Evolutionary conservation across 1,140 invertebrate genomes (phyloP), one percentile per base, ranked within the genome.

Genomic region (Drosophila sp.): DNA sequence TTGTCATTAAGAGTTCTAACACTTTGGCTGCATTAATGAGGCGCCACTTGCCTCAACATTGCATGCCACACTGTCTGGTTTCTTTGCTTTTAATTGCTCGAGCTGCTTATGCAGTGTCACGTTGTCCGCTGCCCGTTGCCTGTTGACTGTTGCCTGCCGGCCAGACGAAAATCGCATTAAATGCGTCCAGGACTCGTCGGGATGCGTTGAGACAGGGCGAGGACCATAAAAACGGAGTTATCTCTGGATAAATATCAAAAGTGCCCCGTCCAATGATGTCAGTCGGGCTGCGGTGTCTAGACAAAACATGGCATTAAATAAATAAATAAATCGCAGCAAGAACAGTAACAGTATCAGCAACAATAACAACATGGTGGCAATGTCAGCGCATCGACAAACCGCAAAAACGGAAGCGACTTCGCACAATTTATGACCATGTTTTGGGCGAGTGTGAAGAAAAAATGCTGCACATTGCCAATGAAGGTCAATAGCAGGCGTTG

Each of bases 241-340:
- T 83, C 80, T 76, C 79, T 72, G 57, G 67, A 65, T 76, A 83
- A 78, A 83, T 87, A 87, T 89, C 83, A 65, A 40, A 63, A 58
- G 67, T 38, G 34, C 8, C 50, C 14, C 43, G 13, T 38, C 54
- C 53, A 36, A 16, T 34, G 59, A 27, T 72, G 71, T 70, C 81
- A 80, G 76, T 80, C 73, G 70, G 72, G 7, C 61, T 16, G 72
- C 32, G 41, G 48, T 36, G 82, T 87, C 83, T 87, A 87, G 82
- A 87, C 82, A 87, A 89, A 87, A 89, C 82, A 87, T 82, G 82
- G 82, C 83, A 77, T 81, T 87, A 87, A 87, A 89, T 87, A 87
- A 87, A 87, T 89, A 87, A 87, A 87, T 89, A 78, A 78, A 78
- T 78, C 72, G 71, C 71, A 54, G 72, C 50, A 58, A 54, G 46